phyloP scores from a whole-genome alignment of 2,888 invertebrate species.

The Eumacrocentrus americanus region DNA sequence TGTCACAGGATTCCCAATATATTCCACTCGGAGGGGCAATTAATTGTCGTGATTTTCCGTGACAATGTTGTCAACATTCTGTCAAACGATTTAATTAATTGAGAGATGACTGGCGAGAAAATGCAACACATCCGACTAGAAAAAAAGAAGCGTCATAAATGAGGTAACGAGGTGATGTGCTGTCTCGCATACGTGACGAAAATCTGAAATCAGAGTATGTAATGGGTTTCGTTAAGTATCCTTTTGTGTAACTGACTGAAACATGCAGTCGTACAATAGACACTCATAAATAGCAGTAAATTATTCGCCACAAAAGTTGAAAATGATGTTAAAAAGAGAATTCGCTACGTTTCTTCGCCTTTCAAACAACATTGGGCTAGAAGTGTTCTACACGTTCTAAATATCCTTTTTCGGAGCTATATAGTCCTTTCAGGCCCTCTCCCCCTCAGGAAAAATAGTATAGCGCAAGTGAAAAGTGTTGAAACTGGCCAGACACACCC shows the following conservation, averaged over 20 bases:
- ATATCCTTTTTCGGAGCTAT: conserved; percentile 23
- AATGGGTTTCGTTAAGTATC: too few species aligned
- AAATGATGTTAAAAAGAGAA: too few species aligned
- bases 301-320: too few species aligned
- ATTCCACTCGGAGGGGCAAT: background rate
- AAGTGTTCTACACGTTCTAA: background rate
- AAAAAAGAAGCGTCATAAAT: background rate
- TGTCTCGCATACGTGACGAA: background rate
- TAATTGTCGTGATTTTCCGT: background rate
- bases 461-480: conserved; percentile 35
- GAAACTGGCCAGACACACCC: conserved; percentile 39
- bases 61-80: too few species aligned
- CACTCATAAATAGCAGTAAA: too few species aligned
- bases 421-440: background rate
- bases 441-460: conserved; percentile 19
- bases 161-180: background rate
- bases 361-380: too few species aligned
- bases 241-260: too few species aligned
- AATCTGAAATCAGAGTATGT: background rate
- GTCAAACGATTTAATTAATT: too few species aligned
- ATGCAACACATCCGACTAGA: background rate
- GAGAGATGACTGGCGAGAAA: background rate
- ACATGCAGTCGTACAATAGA: too few species aligned
- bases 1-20: background rate
- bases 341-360: too few species aligned